Percentiles rank a stretch among this genome's conserved stretches.
Evolutionary conservation across 2,113 vertebrate species (phyloP).

Genomic region (Silurus glanis): DNA sequence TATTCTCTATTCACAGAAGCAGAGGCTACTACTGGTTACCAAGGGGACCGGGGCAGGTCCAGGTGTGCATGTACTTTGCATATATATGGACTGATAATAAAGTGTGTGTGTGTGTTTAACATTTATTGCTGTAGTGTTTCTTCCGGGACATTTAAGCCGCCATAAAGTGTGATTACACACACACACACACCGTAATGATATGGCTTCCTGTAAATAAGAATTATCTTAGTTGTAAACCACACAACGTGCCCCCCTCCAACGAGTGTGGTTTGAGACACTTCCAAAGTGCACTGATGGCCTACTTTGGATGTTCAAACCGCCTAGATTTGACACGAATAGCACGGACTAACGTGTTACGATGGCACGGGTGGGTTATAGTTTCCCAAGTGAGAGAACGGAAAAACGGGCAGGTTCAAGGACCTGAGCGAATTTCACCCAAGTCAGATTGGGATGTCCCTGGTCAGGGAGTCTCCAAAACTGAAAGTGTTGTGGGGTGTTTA

Average conservation of each 20-base stretch:
- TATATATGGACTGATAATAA: not conserved
- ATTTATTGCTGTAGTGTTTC: slow-evolving; percentile 19
- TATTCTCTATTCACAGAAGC: not conserved
- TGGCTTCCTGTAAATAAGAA: not conserved
- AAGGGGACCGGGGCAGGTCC: not conserved
- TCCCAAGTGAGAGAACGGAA: too few relatives aligned
- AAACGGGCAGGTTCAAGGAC: too few relatives aligned
- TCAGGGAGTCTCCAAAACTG: too few relatives aligned
- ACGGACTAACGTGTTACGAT: too few relatives aligned
- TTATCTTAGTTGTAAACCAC: not conserved
- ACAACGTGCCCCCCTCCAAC: not conserved
- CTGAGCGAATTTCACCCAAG: too few relatives aligned
- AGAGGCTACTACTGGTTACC: slow-evolving; percentile 4
- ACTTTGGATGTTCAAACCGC: too few relatives aligned
- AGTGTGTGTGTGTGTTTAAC: not conserved
- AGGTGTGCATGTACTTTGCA: not conserved
- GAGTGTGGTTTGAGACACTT: not conserved
- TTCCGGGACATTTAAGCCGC: not conserved
- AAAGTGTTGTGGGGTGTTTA: too few relatives aligned
- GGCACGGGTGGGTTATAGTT: too few relatives aligned
- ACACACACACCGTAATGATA: not conserved
- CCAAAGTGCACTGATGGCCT: not conserved
- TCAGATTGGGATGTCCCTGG: too few relatives aligned
- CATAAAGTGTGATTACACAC: not conserved
- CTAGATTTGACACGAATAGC: too few relatives aligned